Percentiles rank a stretch among this genome's conserved stretches.
phyloP scores from a whole-genome alignment of 2,797 vertebrate genomes.

The Girardinus metallicus region DNA sequence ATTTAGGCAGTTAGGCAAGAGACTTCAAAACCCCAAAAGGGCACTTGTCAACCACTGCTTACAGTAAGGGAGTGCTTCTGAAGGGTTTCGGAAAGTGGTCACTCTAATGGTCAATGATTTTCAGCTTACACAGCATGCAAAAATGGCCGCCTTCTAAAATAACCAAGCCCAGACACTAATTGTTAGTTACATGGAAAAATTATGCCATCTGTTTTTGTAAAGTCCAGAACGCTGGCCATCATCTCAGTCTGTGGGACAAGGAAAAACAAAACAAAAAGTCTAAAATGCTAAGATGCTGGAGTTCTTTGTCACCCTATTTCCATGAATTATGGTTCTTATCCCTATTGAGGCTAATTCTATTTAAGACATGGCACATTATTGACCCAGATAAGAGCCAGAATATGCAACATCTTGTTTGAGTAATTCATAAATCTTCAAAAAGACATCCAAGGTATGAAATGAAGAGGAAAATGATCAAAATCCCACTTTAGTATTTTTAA shows the following conservation, averaged over 20 bases:
- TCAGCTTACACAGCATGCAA: conserved; percentile 40
- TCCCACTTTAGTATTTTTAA: not conserved
- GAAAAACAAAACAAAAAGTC: not conserved
- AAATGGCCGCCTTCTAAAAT: conserved; percentile 14
- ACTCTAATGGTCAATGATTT: conserved; percentile 49
- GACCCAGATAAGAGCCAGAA: not conserved
- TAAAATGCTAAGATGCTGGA: not conserved
- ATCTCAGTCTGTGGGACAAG: not conserved
- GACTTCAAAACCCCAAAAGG: conserved; percentile 41
- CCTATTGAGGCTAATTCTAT: not conserved
- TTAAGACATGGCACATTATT: not conserved
- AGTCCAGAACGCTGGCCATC: not conserved
- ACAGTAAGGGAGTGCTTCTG: conserved; percentile 19
- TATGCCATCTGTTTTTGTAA: not conserved
- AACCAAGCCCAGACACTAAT: not conserved
- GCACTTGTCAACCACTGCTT: conserved; percentile 33
- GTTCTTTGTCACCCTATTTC: not conserved
- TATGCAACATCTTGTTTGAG: not conserved
- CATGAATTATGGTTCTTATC: not conserved
- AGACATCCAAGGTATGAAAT: not conserved
- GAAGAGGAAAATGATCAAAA: not conserved
- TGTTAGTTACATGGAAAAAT: conserved; percentile 1
- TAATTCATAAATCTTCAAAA: not conserved
- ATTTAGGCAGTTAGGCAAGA: conserved; percentile 47
- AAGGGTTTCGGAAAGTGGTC: conserved; percentile 48